Base-by-base conservation (phyloP, 2,797 vertebrate species). In the Lepus townsendii region DNA sequence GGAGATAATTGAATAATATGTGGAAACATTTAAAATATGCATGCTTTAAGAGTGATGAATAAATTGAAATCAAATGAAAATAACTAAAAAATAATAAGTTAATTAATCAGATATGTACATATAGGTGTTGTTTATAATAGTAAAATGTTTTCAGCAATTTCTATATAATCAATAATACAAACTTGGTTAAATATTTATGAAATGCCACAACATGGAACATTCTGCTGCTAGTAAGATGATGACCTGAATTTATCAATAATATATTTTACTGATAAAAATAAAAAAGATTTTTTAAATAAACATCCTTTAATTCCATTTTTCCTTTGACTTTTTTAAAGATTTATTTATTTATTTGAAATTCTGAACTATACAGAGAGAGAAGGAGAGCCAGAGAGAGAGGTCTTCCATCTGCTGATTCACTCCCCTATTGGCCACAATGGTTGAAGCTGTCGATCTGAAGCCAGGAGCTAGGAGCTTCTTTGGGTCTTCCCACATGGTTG, bases 1-100 rank as follows among this genome's bases (percentile, higher is more conserved):
- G 8, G 12, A 84, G 54, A 57, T 50, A 85, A 80, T 0, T 50
- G 27, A 95, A 11, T 75, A 54, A 47, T 20, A 35, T 22, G 38
- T 83, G 4, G 47, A 91, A 91, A 22, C 38, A 85, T 60, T 65
- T 91, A 32, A 62, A 95, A 88, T 38, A 22, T 82, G 12, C 7
- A 42, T 17, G 88, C 6, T 42, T 73, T 30, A 85, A 63, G 11
- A 79, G 3, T 80, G 12, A 80, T 52, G 24, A 79, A 80, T 84
- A 91, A 54, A 26, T 38, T 5, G 26, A 86, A 80, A 71, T 91
- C 75, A 85, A 17, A 7, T 0, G 27, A 65, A 82, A 24, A 62
- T 0, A 71, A 24, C 11, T 35, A 19, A 82, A 35, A 72, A 82
- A 82, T 71, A 63, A 50, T 30, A 62, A 62, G 47, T 10, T 26